Percentiles rank a stretch among this genome's conserved stretches.
Evolutionary conservation across 2,888 invertebrate genomes (phyloP).

Genomic region (Catocala fraxini): DNA sequence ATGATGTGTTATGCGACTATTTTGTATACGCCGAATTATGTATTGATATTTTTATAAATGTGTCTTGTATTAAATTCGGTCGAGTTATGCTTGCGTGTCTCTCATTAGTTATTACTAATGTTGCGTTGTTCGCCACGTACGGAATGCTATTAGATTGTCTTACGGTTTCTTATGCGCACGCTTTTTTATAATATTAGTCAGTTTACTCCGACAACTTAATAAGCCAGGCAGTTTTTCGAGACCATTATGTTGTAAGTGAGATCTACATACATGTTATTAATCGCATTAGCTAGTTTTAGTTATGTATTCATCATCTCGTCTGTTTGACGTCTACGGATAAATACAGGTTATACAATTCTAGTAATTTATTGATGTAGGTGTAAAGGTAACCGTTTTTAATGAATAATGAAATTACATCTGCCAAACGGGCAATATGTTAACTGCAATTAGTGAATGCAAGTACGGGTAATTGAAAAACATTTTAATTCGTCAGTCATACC

Average conservation of each 20-base stretch:
- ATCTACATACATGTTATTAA: too few relatives aligned
- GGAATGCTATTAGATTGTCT: slow-evolving; percentile 53
- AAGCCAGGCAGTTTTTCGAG: background rate
- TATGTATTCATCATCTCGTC: too few relatives aligned
- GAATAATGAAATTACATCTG: too few relatives aligned
- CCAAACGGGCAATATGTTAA: too few relatives aligned
- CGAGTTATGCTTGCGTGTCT: slow-evolving; percentile 57
- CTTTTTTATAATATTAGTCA: slow-evolving; percentile 19
- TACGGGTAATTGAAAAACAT: too few relatives aligned
- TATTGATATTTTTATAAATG: slow-evolving; percentile 31
- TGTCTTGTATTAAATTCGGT: slow-evolving; percentile 46
- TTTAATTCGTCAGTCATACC: too few relatives aligned
- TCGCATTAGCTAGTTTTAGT: too few relatives aligned
- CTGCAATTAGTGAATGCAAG: too few relatives aligned
- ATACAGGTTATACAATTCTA: too few relatives aligned
- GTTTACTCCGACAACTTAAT: slow-evolving; percentile 12
- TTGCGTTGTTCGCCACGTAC: slow-evolving; percentile 54
- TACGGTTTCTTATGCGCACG: slow-evolving; percentile 28
- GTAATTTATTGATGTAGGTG: too few relatives aligned
- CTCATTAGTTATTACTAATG: slow-evolving; percentile 50
- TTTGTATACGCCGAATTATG: slow-evolving; percentile 40
- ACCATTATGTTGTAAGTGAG: background rate
- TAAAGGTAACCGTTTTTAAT: too few relatives aligned
- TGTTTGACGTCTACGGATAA: too few relatives aligned
- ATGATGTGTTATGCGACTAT: slow-evolving; percentile 53